Percentiles rank a stretch among this genome's conserved stretches.
Evolutionary conservation across 2,797 vertebrate genomes (phyloP).

Genomic region (Poecile montanus): DNA sequence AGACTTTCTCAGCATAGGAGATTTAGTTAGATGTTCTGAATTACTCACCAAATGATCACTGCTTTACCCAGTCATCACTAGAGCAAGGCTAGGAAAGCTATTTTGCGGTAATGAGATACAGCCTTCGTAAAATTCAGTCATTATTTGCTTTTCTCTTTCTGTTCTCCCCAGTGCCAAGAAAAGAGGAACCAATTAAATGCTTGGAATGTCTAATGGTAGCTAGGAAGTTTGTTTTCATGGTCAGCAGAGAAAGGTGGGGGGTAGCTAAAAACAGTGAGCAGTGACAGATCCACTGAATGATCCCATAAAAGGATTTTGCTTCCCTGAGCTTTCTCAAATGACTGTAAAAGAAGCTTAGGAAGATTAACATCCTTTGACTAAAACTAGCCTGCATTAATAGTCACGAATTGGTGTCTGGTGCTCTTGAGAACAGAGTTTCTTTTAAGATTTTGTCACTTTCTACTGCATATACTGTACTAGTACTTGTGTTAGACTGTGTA

Average conservation of each 20-base stretch:
- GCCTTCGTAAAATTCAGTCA: background rate
- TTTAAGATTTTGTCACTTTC: background rate
- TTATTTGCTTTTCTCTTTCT: background rate
- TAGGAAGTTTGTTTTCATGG: background rate
- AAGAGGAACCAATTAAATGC: background rate
- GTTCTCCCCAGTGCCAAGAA: background rate
- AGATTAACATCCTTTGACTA: background rate
- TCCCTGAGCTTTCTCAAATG: background rate
- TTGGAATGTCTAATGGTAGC: background rate
- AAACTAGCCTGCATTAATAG: background rate
- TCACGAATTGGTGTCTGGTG: accelerated
- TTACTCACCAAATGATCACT: background rate
- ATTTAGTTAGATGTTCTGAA: background rate
- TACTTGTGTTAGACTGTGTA: background rate
- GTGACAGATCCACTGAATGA: background rate
- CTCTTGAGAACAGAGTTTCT: background rate
- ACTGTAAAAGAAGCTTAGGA: background rate
- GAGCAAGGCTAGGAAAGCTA: background rate
- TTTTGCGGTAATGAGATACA: background rate
- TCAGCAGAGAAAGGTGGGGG: background rate
- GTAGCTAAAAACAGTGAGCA: background rate
- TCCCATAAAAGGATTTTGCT: background rate
- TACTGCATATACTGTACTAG: background rate
- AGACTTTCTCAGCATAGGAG: background rate
- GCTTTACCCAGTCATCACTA: background rate